Base-by-base conservation (phyloP, 2,888 invertebrate genomes). In the Hybos culiciformis region DNA sequence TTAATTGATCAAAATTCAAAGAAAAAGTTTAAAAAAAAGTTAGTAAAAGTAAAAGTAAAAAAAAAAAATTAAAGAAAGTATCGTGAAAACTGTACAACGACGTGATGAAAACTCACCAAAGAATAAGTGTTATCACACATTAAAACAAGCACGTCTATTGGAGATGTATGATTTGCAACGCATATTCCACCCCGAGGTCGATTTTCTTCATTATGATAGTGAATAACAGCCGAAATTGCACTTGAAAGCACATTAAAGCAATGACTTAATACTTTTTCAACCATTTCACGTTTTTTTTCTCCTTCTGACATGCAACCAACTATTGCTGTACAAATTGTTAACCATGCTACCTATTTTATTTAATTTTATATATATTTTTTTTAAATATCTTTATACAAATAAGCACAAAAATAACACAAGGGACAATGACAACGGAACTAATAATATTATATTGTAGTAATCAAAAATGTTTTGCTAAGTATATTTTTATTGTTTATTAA, bases 91-190 rank as follows among this genome's bases (percentile, higher is more conserved):
- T n/a, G n/a, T n/a, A n/a, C n/a, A n/a, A n/a, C 57, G 9, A 45
- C 38, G 14, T 54, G 54, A 1, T 48, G 47, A 38, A 54, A 57
- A 77, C 83, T 72, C 74, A 94, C 96, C 90, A 98, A 71, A 37
- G 96, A 93, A 69, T 97, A 98, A 61, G 87, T 85, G 61, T 91
- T 91, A 70, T 98, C 97, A 67, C 91, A 91, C 78, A 94, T 92
- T 42, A 98, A 75, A 52, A 98, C 84, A 53, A 97, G 77, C 43
- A 91, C 94, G 68, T 98, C 98, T 51, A 98, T 93, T 4, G 98
- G 98, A 49, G 94, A 94, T 5, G 98, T 98, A 69, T 98, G 98
- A 70, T 98, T 99, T 38, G 97, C 97, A 21, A 98, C 98, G 70
- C 96, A 97, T 56, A 97, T 97, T 34, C 80, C 79, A 51, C 68